Evolutionary conservation across 2,113 vertebrate species (phyloP), one percentile per base, ranked within the genome.

Genomic region (Pyxicephalus adspersus): DNA sequence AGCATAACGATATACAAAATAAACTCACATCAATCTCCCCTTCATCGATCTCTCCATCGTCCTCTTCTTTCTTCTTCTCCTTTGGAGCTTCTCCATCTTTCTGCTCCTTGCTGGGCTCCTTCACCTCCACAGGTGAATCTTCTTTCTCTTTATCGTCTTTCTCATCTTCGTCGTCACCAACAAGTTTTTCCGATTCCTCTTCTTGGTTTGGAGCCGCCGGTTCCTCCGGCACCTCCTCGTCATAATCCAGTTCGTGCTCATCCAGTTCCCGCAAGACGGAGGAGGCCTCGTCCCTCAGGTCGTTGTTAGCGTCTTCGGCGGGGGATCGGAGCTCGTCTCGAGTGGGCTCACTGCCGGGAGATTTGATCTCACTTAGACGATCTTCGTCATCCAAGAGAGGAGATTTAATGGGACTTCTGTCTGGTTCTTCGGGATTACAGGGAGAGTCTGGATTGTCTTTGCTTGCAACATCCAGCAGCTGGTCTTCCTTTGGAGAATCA

Each of bases 201-300:
- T 95, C 94, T 0, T 76, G 92, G 0, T 77, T 78, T 1, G 91
- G 85, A 2, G 93, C 83, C 20, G 86, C 93, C 0, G 94, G 90
- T 54, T 98, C 98, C 87, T 99, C 98, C 0, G 95, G 97, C 5
- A 99, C 98, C 85, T 99, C 98, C 88, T 99, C 98, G 0, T 98
- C 98, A 2, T 99, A 99, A 89, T 99, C 98, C 80, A 99, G 87
- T 82, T 99, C 98, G 0, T 99, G 98, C 50, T 99, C 98, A 0
- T 99, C 98, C 64, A 99, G 90, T 66, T 99, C 98, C 26, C 98
- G 89, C 3, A 95, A 97, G 81, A 97, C 97, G 0, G 97, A 98
- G 0, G 94, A 95, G 0, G 96, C 95, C 84, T 98, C 98, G 0
- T 96, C 95, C 57, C 95, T 93, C 54, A 95, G 88, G 83, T 97